phyloP scores from a whole-genome alignment of 2,888 invertebrate genomes.

The Gastrophysa polygoni region DNA sequence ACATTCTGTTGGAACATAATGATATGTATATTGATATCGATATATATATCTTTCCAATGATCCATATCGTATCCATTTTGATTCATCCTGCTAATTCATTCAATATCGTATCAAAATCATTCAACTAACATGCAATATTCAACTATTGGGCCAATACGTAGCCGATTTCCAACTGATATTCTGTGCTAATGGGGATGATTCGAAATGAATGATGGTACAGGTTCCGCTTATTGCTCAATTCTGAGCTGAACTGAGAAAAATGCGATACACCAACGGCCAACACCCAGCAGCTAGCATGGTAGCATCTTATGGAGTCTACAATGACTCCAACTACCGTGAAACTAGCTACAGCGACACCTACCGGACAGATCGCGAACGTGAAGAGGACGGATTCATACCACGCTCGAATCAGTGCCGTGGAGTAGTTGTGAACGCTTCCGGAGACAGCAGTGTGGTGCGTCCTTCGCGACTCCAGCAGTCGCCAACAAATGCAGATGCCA shows the following conservation, averaged over 20 bases:
- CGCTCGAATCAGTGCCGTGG: slow-evolving; percentile 48
- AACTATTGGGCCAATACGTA: too few species aligned
- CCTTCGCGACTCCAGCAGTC: slow-evolving; percentile 34
- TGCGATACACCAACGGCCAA: slow-evolving; percentile 49
- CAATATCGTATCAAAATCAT: too few species aligned
- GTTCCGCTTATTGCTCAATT: too few species aligned
- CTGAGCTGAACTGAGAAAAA: background rate
- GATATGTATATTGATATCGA: too few species aligned
- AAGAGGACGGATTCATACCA: slow-evolving; percentile 52
- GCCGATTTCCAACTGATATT: too few species aligned
- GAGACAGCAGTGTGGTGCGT: slow-evolving; percentile 52
- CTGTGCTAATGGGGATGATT: background rate
- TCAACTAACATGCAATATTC: too few species aligned
- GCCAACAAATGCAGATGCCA: slow-evolving; percentile 11
- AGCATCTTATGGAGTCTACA: slow-evolving; percentile 59
- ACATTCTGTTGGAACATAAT: too few species aligned
- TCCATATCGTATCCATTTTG: too few species aligned
- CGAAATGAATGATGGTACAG: background rate
- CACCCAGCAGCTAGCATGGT: slow-evolving; percentile 53
- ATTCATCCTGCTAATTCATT: too few species aligned
- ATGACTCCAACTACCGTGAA: slow-evolving; percentile 42
- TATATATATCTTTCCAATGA: too few species aligned
- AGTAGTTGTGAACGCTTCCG: slow-evolving; percentile 56
- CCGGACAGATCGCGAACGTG: slow-evolving; percentile 25
- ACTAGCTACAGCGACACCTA: slow-evolving; percentile 32